Evolutionary conservation across 2,113 vertebrate species (phyloP).

Genomic region (Excalfactoria chinensis): DNA sequence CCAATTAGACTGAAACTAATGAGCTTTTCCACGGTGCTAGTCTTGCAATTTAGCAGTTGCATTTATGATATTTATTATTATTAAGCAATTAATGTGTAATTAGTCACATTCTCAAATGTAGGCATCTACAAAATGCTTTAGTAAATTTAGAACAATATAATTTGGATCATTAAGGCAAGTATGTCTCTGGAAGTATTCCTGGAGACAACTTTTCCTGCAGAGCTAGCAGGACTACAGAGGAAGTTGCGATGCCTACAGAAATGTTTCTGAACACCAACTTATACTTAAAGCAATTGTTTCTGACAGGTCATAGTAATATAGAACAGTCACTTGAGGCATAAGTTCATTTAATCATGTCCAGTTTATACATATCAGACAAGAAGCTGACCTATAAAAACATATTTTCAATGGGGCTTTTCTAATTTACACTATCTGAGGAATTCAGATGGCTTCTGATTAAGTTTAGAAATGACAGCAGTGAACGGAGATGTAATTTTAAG

Average conservation of each 20-base stretch:
- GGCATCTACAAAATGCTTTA: neutral
- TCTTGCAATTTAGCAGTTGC: neutral
- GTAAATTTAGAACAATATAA: neutral
- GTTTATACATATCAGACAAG: conserved; percentile 12
- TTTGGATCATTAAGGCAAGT: accelerated
- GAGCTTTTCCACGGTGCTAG: neutral
- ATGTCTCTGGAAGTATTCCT: neutral
- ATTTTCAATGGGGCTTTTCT: neutral
- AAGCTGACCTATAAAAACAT: conserved; percentile 29
- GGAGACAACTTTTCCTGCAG: neutral
- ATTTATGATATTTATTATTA: neutral
- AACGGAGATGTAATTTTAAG: neutral
- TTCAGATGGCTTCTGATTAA: neutral
- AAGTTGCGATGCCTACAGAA: conserved; percentile 34
- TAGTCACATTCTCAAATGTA: neutral
- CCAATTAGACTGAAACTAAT: neutral
- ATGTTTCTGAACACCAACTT: neutral
- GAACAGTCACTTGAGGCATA: conserved; percentile 21
- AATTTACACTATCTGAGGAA: neutral
- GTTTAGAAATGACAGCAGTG: neutral
- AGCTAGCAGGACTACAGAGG: neutral
- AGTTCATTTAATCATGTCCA: conserved; percentile 42
- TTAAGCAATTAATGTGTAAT: neutral
- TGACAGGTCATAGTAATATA: conserved; percentile 27
- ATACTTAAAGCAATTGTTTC: conserved; percentile 19